A percentile compares a stretch with the other conserved stretches of the same genome.
Evolutionary conservation across 2,888 invertebrate species (phyloP).

Genomic region (Phalera bucephala): DNA sequence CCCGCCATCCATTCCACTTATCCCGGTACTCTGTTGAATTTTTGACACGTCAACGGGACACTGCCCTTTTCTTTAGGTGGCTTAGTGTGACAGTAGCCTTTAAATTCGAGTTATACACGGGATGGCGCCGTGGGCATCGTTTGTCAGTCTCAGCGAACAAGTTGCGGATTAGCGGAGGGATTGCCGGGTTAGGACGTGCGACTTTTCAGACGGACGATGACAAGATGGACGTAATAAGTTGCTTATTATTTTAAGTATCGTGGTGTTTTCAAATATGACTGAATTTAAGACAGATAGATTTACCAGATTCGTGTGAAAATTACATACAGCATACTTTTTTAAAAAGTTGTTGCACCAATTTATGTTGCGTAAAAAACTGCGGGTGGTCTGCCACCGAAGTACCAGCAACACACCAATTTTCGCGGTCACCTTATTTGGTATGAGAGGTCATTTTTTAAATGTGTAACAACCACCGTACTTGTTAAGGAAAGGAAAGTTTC

Average conservation of each 20-base stretch:
- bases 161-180: constrained; percentile 34
- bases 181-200: constrained; percentile 17
- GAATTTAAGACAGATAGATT: too few relatives aligned
- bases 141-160: constrained; percentile 40
- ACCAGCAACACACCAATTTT: neutral
- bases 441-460: constrained; percentile 12
- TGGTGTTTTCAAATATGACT: too few relatives aligned
- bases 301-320: too few relatives aligned
- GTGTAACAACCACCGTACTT: constrained; percentile 11
- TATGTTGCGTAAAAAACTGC: constrained; percentile 4
- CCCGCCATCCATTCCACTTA: constrained; percentile 80
- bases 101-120: constrained; percentile 66
- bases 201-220: constrained; percentile 25
- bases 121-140: constrained; percentile 36
- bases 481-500: neutral
- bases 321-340: too few relatives aligned
- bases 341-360: too few relatives aligned
- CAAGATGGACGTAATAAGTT: constrained; percentile 10
- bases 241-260: too few relatives aligned
- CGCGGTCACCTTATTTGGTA: constrained; percentile 9
- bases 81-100: constrained; percentile 70
- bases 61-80: constrained; percentile 72
- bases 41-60: constrained; percentile 73
- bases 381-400: neutral
- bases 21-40: constrained; percentile 77